Evolutionary conservation across 1,140 invertebrate species (phyloP), one percentile per base, ranked within the genome.

Genomic region (Hycleus phaleratus): DNA sequence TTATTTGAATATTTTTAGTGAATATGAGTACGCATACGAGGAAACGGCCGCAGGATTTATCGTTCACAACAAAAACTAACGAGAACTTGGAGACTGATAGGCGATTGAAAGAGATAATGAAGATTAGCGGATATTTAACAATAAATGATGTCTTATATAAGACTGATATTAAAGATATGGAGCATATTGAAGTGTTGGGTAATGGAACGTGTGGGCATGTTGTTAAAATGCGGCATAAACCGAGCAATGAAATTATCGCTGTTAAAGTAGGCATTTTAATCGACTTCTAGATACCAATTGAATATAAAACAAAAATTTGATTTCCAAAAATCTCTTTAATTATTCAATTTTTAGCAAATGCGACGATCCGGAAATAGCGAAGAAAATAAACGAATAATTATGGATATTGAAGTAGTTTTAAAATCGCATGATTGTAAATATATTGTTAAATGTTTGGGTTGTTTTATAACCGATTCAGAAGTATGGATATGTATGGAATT

Each of bases 161-260:
- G 32, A 91, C 90, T n/a, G 84, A 88, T 60, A 88, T 93, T 66
- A 84, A 87, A 65, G 92, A 97, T 69, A 79, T 97, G 67, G 85
- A 93, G 67, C 84, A 91, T 66, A 74, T 95, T 38, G 91, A 93
- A 6, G 94, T 97, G 73, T 77, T 98, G 45, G 96, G 95, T 55
- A 92, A 91, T 74, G 96, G 95, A 3, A 97, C 94, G 5, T 97
- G 93, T 75, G 95, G 95, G n/a, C 92, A 96, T 77, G 95, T 98
- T 6, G 90, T 95, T 2, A 95, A 95, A 77, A 97, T 98, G 95
- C 77, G 83, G 60, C 95, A 98, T 74, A 88, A 85, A 73, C 85
- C 85, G 7, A 93, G 90, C 62, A 80, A 83, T 24, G 85, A 85
- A 67, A 81, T 92, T 32, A 93, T 98, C 71, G 95, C 95, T 60